These are phyloP conservation scores for Spizella passerina DNA, from an alignment of 2,797 vertebrate genomes.

Conservation along the genomic window DNA sequence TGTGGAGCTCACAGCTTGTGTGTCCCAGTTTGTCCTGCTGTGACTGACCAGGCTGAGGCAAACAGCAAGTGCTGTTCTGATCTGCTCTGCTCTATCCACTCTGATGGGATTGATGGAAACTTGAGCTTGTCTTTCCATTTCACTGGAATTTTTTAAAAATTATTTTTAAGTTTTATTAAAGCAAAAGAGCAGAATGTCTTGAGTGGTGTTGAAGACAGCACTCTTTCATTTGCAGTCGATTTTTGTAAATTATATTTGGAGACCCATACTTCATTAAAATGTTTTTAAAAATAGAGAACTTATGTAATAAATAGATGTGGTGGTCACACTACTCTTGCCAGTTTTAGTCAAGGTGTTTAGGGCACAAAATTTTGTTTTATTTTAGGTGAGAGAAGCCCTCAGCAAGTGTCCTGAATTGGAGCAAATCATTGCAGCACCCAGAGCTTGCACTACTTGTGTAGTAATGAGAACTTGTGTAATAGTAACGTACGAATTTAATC, in stretches of 20 bases:
- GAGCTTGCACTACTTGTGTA: neutral
- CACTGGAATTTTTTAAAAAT: rapidly evolving
- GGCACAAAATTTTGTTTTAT: neutral
- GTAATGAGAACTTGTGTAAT: neutral
- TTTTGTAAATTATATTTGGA: neutral
- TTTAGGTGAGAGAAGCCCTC: neutral
- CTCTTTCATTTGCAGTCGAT: neutral
- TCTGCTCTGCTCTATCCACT: neutral
- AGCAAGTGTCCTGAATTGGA: neutral
- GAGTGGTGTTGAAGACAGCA: neutral
- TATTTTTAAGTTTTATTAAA: neutral
- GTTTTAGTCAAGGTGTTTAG: neutral
- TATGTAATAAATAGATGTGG: neutral
- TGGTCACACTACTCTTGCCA: neutral
- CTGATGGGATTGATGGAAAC: neutral
- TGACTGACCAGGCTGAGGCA: neutral
- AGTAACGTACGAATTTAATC: neutral
- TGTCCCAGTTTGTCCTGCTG: neutral
- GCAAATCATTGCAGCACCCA: neutral
- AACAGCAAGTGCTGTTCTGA: neutral
- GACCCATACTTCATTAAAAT: neutral
- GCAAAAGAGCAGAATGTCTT: neutral
- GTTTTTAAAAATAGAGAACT: neutral
- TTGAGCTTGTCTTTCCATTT: neutral
- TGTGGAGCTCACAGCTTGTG: neutral